Base-by-base conservation (phyloP, 2,113 vertebrate species). In the Nansenia antarctica region DNA sequence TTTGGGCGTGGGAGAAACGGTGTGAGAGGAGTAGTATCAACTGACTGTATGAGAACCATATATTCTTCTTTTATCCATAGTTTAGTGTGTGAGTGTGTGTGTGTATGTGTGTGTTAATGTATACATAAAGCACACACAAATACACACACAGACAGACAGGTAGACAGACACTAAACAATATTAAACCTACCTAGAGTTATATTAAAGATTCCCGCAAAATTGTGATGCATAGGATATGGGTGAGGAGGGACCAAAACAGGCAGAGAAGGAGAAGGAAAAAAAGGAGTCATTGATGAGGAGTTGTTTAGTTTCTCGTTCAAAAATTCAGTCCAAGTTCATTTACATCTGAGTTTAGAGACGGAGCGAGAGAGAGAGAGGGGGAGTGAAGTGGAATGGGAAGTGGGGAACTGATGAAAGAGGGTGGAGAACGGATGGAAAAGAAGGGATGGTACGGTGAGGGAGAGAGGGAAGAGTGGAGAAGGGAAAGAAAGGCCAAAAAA, bases 141-240 rank as follows among this genome's bases (percentile, higher is more conserved):
- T 84, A 90, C 89, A 91, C 69, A 79, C 88, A 91, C 90, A 86
- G 83, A 89, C 87, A 85, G 86, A 91, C 87, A 90, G 87, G 85
- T 86, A 88, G 90, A 90, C 87, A 86, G 86, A 91, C 89, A 92
- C 88, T 89, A 89, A 91, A 88, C 85, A 20, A 89, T 85, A 85
- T 68, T 91, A 87, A 91, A 92, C 90, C 90, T 92, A 92, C 90
- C 90, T 91, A 92, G 88, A 82, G 80, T 86, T 79, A 90, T 73
- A 90, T 88, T 90, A 86, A 90, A 91, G 89, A 88, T 81, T 92
- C 91, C 91, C 69, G 82, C 82, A 87, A 87, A 87, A 88, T 86
- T 90, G 83, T 86, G 86, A 91, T 86, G 89, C 88, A 90, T 86
- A 87, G 86, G 82, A 87, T 86, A 87, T 86, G 84, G 87, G 84